A percentile compares a stretch with the other conserved stretches of the same genome.
Evolutionary conservation across 2,888 invertebrate species (phyloP).

Genomic region (Ptychoptera albimana): DNA sequence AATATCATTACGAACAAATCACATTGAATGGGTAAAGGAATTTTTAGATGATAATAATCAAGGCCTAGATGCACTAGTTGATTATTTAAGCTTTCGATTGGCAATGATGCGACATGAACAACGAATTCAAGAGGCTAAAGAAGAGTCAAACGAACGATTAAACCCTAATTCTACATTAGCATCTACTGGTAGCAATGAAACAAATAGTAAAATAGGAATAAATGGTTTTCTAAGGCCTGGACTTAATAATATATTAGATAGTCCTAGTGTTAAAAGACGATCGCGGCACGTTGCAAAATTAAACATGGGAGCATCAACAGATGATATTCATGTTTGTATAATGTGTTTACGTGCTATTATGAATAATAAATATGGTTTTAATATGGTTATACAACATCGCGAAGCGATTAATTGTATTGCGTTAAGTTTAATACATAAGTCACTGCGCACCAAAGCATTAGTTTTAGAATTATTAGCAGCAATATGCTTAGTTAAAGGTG

Average conservation of each 20-base stretch:
- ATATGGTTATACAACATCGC: constrained; percentile 95
- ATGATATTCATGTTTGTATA: constrained; percentile 98
- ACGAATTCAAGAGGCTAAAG: constrained; percentile 57
- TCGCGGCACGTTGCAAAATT: constrained; percentile 74
- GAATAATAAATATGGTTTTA: constrained; percentile 99
- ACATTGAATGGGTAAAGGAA: constrained; percentile 99
- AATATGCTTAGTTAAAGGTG: constrained; percentile 96
- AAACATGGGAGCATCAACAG: constrained; percentile 90
- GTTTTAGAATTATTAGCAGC: constrained; percentile 95
- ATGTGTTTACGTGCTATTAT: constrained; percentile 98
- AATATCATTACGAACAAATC: constrained; percentile 95
- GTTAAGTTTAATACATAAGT: constrained; percentile 89
- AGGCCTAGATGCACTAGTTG: constrained; percentile 90
- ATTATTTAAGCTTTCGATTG: constrained; percentile 89
- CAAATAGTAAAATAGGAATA: constrained; percentile 24
- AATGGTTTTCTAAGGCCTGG: constrained; percentile 29
- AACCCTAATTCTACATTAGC: constrained; percentile 19
- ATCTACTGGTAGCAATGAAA: constrained; percentile 10
- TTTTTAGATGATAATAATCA: constrained; percentile 93
- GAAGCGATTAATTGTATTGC: constrained; percentile 99
- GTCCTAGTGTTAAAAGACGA: constrained; percentile 54
- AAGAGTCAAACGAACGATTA: constrained; percentile 61
- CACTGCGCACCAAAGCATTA: constrained; percentile 89
- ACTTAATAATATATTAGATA: constrained; percentile 44
- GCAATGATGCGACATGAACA: constrained; percentile 90